Conservation (phyloP, 2,888 invertebrate species). For the Anoncus sp. region DNA sequence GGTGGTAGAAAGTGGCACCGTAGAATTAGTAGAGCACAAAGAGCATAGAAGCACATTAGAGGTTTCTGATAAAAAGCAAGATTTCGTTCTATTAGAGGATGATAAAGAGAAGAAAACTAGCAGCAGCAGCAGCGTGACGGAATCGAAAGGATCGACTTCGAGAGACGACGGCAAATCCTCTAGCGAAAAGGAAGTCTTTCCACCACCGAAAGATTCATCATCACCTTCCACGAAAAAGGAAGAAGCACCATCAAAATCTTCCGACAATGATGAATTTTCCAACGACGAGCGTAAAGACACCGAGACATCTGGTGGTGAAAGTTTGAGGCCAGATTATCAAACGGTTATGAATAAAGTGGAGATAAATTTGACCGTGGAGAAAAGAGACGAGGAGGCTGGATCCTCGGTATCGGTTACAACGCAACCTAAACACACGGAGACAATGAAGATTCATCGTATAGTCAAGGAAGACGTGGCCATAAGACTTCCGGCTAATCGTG, state of each 20-base stretch:
- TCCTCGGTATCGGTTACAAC: constrained; percentile 77
- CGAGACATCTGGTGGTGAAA: constrained; percentile 4
- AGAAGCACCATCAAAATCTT: constrained; percentile 6
- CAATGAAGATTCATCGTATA: constrained; percentile 68
- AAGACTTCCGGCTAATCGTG: constrained; percentile 73
- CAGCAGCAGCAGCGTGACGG: neutral
- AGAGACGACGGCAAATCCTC: constrained; percentile 21
- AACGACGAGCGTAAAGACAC: constrained; percentile 24
- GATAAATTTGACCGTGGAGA: constrained; percentile 76
- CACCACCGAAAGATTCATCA: neutral
- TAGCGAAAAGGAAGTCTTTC: constrained; percentile 2
- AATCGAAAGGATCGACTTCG: constrained; percentile 9
- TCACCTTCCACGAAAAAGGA: constrained; percentile 1
- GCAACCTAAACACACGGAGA: constrained; percentile 71
- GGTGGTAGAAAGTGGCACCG: constrained; percentile 80
- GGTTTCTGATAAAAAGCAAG: constrained; percentile 67
- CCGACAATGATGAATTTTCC: constrained; percentile 31
- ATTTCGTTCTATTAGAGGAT: constrained; percentile 68
- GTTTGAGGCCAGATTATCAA: constrained; percentile 45
- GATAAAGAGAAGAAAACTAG: constrained; percentile 60
- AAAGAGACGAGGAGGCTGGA: constrained; percentile 70
- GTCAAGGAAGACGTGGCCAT: constrained; percentile 78
- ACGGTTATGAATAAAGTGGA: constrained; percentile 76
- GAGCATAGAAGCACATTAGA: constrained; percentile 80
- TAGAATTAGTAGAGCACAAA: constrained; percentile 81